A percentile compares a stretch with the other conserved stretches of the same genome.
These are phyloP conservation scores for Dolichoris vasculosae DNA, from an alignment of 1,140 invertebrate species.

Conservation along the genomic window DNA sequence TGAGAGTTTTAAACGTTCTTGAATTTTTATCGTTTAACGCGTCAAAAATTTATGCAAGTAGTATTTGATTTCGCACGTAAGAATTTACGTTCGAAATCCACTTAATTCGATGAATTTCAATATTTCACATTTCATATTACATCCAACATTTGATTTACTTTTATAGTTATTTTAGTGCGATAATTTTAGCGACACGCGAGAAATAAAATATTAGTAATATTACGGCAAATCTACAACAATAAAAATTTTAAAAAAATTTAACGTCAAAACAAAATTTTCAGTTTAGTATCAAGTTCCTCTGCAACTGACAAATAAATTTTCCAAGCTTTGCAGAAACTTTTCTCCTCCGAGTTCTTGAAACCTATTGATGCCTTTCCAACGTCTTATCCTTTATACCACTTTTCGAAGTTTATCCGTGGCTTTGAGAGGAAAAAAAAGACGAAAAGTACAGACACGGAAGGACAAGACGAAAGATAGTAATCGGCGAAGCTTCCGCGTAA, in stretches of 20 bases:
- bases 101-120: too few relatives aligned
- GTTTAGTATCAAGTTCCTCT: not conserved
- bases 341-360: conserved; percentile 19
- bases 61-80: too few relatives aligned
- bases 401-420: not conserved
- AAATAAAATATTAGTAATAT: not conserved
- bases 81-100: too few relatives aligned
- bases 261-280: conserved; percentile 10
- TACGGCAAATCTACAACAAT: not conserved
- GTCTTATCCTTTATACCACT: conserved; percentile 32
- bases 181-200: not conserved
- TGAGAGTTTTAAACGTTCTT: too few relatives aligned
- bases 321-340: conserved; percentile 33
- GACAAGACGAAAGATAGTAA: not conserved
- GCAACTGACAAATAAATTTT: conserved; percentile 39
- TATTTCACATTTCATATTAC: too few relatives aligned
- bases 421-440: conserved; percentile 7
- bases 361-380: conserved; percentile 26
- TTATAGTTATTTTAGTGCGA: not conserved
- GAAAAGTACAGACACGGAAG: not conserved
- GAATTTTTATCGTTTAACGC: too few relatives aligned
- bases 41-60: too few relatives aligned
- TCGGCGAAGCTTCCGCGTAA: not conserved
- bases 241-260: not conserved
- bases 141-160: not conserved